Evolutionary conservation across 2,113 vertebrate species (phyloP).

Genomic region (Micromys minutus): DNA sequence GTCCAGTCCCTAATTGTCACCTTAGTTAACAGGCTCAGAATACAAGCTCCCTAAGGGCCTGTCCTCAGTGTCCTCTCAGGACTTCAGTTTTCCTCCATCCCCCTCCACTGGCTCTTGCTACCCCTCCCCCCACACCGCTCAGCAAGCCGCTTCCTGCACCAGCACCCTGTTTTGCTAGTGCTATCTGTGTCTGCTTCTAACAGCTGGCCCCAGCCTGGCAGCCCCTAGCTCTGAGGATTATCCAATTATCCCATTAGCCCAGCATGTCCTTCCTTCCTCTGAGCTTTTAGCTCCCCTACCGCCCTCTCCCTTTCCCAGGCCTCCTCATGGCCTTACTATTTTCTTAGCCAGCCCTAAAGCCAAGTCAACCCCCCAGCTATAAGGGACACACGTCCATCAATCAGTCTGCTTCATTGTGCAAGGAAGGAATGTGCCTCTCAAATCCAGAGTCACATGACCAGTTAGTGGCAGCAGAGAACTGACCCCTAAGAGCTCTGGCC

Average conservation of each 20-base stretch:
- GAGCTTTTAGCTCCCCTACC: conserved; percentile 80
- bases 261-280: conserved; percentile 86
- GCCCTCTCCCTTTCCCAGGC: conserved; percentile 4
- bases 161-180: conserved; percentile 78
- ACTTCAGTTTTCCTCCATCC: conserved; percentile 10
- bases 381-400: background rate
- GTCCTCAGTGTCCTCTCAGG: background rate
- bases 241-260: conserved; percentile 87
- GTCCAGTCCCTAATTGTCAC: background rate
- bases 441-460: background rate
- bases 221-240: conserved; percentile 81
- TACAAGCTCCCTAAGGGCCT: background rate
- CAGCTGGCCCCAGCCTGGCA: conserved; percentile 85
- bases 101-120: too few species aligned
- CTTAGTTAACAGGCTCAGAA: too few species aligned
- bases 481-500: background rate
- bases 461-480: background rate
- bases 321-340: background rate
- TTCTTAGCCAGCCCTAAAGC: background rate
- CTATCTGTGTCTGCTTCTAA: conserved; percentile 83
- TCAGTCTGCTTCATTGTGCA: background rate
- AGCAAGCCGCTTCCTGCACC: conserved; percentile 81
- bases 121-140: background rate
- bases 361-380: background rate
- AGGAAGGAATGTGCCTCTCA: background rate